A percentile compares a stretch with the other conserved stretches of the same genome.
phyloP scores from a whole-genome alignment of 2,113 vertebrate species.

The Centropristis striata region DNA sequence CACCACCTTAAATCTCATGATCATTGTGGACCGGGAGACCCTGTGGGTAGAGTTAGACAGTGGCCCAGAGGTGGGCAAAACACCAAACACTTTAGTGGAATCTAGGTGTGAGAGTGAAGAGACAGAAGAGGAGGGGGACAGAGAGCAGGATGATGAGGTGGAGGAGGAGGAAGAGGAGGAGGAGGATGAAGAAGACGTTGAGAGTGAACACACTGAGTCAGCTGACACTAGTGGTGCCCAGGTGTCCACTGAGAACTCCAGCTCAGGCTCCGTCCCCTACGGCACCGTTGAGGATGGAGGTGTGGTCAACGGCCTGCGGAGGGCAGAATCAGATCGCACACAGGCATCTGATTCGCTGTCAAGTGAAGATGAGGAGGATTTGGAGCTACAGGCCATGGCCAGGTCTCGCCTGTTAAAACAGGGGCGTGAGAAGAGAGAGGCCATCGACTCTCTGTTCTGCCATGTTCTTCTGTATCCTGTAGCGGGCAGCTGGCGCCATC shows the following conservation, averaged over 20 bases:
- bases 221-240: constrained; percentile 90
- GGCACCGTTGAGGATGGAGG: constrained; percentile 80
- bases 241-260: constrained; percentile 90
- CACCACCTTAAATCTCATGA: constrained; percentile 82
- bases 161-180: constrained; percentile 42
- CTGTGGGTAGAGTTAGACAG: constrained; percentile 93
- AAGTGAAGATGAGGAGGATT: constrained; percentile 95
- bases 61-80: constrained; percentile 80
- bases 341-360: constrained; percentile 95
- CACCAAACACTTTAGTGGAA: constrained; percentile 29
- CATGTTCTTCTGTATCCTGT: constrained; percentile 92
- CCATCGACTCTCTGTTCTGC: constrained; percentile 90
- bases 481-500: constrained; percentile 90
- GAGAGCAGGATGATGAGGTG: background rate
- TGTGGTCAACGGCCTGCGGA: constrained; percentile 72
- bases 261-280: constrained; percentile 88
- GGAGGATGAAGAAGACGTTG: constrained; percentile 73
- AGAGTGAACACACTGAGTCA: constrained; percentile 94
- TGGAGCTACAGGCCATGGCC: constrained; percentile 91
- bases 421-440: constrained; percentile 89
- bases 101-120: constrained; percentile 81
- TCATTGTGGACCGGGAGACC: constrained; percentile 91
- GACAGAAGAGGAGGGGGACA: constrained; percentile 69
- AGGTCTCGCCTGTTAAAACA: constrained; percentile 87
- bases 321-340: constrained; percentile 92